These are phyloP conservation scores for Myotis daubentonii DNA, from an alignment of 2,797 vertebrate genomes.

Conservation along the genomic window DNA sequence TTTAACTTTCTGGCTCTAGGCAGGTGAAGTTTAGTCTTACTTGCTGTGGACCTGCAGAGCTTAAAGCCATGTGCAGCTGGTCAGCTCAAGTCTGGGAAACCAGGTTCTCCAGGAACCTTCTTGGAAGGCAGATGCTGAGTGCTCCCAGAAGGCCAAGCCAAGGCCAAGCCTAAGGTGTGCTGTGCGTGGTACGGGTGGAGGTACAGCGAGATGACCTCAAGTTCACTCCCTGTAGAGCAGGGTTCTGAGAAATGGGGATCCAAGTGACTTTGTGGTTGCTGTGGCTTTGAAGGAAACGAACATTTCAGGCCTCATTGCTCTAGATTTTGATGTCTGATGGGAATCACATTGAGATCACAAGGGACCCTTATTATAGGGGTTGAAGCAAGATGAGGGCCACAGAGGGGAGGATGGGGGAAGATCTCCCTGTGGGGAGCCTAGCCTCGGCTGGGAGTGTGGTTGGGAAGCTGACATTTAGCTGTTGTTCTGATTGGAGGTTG, in stretches of 20 bases:
- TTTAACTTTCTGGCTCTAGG: slow-evolving; percentile 73
- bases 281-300: slow-evolving; percentile 77
- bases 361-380: slow-evolving; percentile 76
- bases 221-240: background rate
- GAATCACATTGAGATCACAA: slow-evolving; percentile 79
- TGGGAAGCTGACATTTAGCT: slow-evolving; percentile 69
- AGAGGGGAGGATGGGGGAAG: slow-evolving; percentile 58
- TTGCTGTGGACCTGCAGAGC: slow-evolving; percentile 49
- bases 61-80: background rate
- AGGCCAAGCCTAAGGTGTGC: background rate
- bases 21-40: slow-evolving; percentile 65
- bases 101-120: slow-evolving; percentile 40
- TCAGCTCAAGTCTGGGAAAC: slow-evolving; percentile 51
- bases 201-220: fast-evolving
- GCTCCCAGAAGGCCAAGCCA: background rate
- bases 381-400: slow-evolving; percentile 72
- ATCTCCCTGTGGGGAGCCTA: slow-evolving; percentile 67
- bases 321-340: slow-evolving; percentile 81
- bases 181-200: background rate
- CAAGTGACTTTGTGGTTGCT: slow-evolving; percentile 63
- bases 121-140: background rate
- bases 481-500: slow-evolving; percentile 71
- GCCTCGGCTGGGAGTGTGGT: slow-evolving; percentile 71
- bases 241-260: slow-evolving; percentile 9
- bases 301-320: slow-evolving; percentile 79